Base-by-base conservation (phyloP, 2,888 invertebrate genomes). In the Heliconius ismenius region DNA sequence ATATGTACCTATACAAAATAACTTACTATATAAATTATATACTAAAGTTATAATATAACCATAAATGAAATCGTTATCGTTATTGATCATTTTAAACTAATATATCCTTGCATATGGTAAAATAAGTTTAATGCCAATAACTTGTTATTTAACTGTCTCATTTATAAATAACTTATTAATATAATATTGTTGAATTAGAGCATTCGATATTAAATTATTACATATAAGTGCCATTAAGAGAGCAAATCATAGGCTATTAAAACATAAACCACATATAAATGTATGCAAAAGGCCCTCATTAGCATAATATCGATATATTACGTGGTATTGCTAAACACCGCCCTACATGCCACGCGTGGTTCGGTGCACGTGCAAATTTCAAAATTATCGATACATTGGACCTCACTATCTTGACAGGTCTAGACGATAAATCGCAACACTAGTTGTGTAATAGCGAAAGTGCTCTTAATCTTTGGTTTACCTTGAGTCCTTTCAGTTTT, bases 301-400 rank as follows among this genome's bases (percentile, higher is more conserved):
- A 64, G 54, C 64, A 74, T 74, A 64, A 74, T 74, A 64, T 65
- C 74, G 21, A 74, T 74, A 73, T 63, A 74, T 65, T 49, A 65
- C 28, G 21, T 32, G 9, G 43, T 74, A 32, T 74, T 76, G 67
- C 74, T 68, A 73, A 64, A 76, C 60, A 24, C 76, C 15, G 75
- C 21, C 78, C 76, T 75, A 76, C 75, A 78, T 76, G 64, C 64
- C 60, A 39, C 28, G 32, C 74, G 54, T 76, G 78, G 74, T 77
- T 70, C 76, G 36, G 73, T 64, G 77, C 79, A 79, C 78, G 78
- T 78, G 78, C 78, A 67, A 73, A 76, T 79, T 79, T 74, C 79
- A 78, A 79, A 79, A 79, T 32, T 63, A 70, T 70, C 75, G 76
- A 76, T 76, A 70, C 58, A 58, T 64, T 54, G 36, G 54, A 36